Evolutionary conservation across 2,113 vertebrate species (phyloP).

Genomic region (Tachysurus vachellii): DNA sequence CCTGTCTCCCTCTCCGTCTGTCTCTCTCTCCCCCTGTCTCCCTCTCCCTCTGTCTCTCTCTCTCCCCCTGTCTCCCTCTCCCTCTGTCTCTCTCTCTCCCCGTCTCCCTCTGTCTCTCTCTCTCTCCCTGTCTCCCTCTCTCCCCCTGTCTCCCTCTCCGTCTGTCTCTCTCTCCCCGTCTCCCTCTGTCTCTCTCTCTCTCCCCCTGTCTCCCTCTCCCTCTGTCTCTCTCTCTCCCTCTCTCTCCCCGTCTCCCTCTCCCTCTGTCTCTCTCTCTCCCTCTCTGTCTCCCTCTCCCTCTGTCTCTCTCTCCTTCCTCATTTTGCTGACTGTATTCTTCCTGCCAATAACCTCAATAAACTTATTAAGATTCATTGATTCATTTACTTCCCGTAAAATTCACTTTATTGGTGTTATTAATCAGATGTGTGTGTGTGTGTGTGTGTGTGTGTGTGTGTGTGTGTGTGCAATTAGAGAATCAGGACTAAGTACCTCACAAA

Average conservation of each 20-base stretch:
- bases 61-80: neutral
- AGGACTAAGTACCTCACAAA: neutral
- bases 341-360: neutral
- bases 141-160: neutral
- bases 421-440: neutral
- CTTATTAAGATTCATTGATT: neutral
- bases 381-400: neutral
- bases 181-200: neutral
- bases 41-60: neutral
- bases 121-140: neutral
- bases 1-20: neutral
- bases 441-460: slow-evolving; percentile 5
- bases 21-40: neutral
- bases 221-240: neutral
- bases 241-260: neutral
- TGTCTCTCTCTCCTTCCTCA: neutral
- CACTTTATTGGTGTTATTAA: neutral
- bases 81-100: neutral
- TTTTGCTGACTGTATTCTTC: slow-evolving; percentile 17
- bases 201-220: neutral
- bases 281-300: neutral
- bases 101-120: neutral
- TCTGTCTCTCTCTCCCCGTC: neutral
- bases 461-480: neutral
- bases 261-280: neutral